Base-by-base conservation (phyloP, 2,113 vertebrate species). In the Hepsetus odoe region DNA sequence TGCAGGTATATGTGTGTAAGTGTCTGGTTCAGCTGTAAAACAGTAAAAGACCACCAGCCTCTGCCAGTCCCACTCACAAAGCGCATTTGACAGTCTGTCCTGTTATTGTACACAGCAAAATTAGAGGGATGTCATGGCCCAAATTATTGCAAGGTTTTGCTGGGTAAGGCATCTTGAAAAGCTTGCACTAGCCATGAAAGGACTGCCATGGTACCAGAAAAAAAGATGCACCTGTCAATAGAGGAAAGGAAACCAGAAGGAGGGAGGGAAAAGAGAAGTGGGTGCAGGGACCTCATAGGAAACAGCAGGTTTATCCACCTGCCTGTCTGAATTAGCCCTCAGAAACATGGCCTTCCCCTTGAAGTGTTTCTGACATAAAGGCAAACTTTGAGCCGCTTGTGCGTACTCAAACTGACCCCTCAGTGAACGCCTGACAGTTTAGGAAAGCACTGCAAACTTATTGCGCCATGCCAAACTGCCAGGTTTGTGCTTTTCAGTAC, bases 141-240 rank as follows among this genome's bases (percentile, higher is more conserved):
- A 80, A 90, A 90, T 89, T 88, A 82, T 84, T 85, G 81, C 82
- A 79, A 84, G 87, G 81, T 88, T 88, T 85, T 84, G 67, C 86
- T 88, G 88, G 83, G 87, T 87, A 77, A 80, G 90, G 84, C 85
- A 89, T 88, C 85, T 91, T 85, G n/a, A 67, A 67, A 88, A 79
- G 85, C 80, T 84, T 81, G 86, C 78, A 75, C 72, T 73, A 67
- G 85, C 87, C 88, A 86, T 91, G 88, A 86, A 92, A 88, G 80
- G 91, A 79, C 87, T 83, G 79, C 26, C 69, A 1, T 85, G 73
- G 86, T 80, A 85, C 79, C 18, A 66, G 85, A 74, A 35, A 79
- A 84, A 87, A 85, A 91, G 85, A 88, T 92, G 89, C 91, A 94
- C 91, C 87, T 91, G 91, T 90, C 90, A 92, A 87, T 89, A 86